Evolutionary conservation across 2,888 invertebrate species (phyloP).

Genomic region (Phaonia tiefii): DNA sequence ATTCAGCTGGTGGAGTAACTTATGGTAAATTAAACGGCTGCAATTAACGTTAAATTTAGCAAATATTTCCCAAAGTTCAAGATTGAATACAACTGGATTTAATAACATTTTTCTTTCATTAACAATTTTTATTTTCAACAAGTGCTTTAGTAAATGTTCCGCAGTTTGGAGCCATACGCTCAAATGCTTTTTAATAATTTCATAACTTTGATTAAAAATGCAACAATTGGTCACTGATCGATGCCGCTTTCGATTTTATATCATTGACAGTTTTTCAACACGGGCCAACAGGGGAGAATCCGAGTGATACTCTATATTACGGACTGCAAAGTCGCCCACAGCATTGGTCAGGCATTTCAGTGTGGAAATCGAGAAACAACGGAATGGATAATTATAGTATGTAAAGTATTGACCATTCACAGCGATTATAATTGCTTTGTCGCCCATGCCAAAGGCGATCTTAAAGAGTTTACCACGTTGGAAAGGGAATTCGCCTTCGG

Average conservation of each 20-base stretch:
- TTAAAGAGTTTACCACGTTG: slow-evolving; percentile 79
- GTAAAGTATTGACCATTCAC: slow-evolving; percentile 80
- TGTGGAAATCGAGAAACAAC: slow-evolving; percentile 78
- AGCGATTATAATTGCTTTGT: slow-evolving; percentile 78
- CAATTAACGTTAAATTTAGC: too few species aligned
- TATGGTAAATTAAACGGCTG: too few species aligned
- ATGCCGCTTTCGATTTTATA: slow-evolving; percentile 66
- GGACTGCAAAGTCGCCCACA: slow-evolving; percentile 76
- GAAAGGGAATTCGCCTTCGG: slow-evolving; percentile 79
- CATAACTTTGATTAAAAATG: slow-evolving; percentile 29
- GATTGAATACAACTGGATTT: too few species aligned
- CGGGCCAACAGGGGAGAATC: slow-evolving; percentile 77
- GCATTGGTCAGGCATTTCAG: slow-evolving; percentile 78
- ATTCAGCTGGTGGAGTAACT: too few species aligned
- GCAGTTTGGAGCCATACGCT: neutral
- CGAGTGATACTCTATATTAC: slow-evolving; percentile 78
- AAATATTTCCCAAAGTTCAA: too few species aligned
- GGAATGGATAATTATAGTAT: slow-evolving; percentile 79
- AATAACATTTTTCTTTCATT: too few species aligned
- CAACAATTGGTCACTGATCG: neutral
- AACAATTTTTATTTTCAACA: slow-evolving; percentile 33
- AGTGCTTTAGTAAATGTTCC: slow-evolving; percentile 25
- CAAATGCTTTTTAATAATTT: slow-evolving; percentile 20
- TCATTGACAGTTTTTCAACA: slow-evolving; percentile 78
- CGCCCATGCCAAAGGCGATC: slow-evolving; percentile 79